Evolutionary conservation across 2,888 invertebrate species (phyloP).

Genomic region (Caenorhabditis sp.): DNA sequence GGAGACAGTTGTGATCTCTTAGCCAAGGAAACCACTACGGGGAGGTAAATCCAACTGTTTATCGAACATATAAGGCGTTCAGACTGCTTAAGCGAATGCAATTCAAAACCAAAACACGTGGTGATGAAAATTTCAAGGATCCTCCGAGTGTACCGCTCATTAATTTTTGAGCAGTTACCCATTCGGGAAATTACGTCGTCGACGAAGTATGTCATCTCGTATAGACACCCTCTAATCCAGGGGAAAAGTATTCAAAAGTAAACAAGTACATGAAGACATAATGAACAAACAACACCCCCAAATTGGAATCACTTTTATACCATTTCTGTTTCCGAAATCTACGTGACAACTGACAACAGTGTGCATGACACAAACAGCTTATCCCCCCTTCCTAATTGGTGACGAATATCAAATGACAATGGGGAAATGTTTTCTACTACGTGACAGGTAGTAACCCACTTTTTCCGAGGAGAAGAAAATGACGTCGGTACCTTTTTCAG

Average conservation of each 20-base stretch:
- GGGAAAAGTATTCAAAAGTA: not conserved
- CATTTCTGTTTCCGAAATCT: slow-evolving; percentile 22
- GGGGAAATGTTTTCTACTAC: slow-evolving; percentile 17
- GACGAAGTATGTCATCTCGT: not conserved
- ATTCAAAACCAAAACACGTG: slow-evolving; percentile 12
- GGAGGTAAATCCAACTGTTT: slow-evolving; percentile 30
- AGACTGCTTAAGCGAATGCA: slow-evolving; percentile 17
- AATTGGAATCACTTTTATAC: slow-evolving; percentile 12
- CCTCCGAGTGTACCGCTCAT: slow-evolving; percentile 29
- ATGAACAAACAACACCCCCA: not conserved
- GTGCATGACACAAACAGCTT: slow-evolving; percentile 23
- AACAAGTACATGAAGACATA: not conserved
- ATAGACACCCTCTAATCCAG: not conserved
- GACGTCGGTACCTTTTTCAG: slow-evolving; percentile 8
- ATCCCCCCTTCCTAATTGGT: slow-evolving; percentile 23
- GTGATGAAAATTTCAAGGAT: slow-evolving; percentile 16
- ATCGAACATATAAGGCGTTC: slow-evolving; percentile 23
- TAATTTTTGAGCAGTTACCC: slow-evolving; percentile 27
- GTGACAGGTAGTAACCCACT: slow-evolving; percentile 22
- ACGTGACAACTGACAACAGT: slow-evolving; percentile 25
- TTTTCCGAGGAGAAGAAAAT: not conserved
- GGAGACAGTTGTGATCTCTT: slow-evolving; percentile 1
- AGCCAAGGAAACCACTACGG: slow-evolving; percentile 22
- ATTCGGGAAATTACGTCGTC: not conserved
- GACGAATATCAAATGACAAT: slow-evolving; percentile 38